These are phyloP conservation scores for Daphoenositta chrysoptera DNA, from an alignment of 2,113 vertebrate genomes.

Conservation along the genomic window DNA sequence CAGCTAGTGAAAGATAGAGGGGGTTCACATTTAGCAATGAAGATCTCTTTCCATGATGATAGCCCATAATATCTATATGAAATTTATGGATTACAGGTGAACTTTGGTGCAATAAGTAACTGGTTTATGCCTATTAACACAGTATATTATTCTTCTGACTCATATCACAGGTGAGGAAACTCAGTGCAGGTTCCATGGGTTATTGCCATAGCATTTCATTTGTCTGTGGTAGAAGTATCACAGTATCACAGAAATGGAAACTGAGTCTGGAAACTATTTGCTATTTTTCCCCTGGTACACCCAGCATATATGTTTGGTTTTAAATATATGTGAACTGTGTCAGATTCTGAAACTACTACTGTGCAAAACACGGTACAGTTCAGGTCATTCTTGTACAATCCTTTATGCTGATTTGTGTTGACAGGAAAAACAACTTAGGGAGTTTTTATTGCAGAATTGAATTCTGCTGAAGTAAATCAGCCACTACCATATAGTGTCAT, in stretches of 20 bases:
- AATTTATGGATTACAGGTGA: constrained; percentile 5
- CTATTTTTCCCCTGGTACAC: neutral
- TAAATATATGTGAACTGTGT: neutral
- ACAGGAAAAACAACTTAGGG: neutral
- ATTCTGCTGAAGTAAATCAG: neutral
- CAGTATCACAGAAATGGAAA: neutral
- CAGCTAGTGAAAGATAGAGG: neutral
- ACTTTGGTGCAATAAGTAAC: constrained; percentile 2
- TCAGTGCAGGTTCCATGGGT: neutral
- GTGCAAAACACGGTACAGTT: neutral
- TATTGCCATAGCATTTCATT: neutral
- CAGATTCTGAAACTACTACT: neutral
- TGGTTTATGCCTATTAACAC: neutral
- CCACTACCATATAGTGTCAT: neutral
- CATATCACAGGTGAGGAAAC: neutral
- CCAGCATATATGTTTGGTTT: neutral
- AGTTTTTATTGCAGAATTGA: neutral
- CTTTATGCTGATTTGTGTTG: neutral
- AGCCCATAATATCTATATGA: neutral
- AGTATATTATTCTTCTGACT: neutral
- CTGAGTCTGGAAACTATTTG: neutral
- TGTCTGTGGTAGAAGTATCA: neutral
- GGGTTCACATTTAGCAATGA: neutral
- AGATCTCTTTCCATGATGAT: neutral
- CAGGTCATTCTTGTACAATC: neutral